These are phyloP conservation scores for Conchocele bisecta DNA, from an alignment of 2,888 invertebrate species.

Conservation along the genomic window DNA sequence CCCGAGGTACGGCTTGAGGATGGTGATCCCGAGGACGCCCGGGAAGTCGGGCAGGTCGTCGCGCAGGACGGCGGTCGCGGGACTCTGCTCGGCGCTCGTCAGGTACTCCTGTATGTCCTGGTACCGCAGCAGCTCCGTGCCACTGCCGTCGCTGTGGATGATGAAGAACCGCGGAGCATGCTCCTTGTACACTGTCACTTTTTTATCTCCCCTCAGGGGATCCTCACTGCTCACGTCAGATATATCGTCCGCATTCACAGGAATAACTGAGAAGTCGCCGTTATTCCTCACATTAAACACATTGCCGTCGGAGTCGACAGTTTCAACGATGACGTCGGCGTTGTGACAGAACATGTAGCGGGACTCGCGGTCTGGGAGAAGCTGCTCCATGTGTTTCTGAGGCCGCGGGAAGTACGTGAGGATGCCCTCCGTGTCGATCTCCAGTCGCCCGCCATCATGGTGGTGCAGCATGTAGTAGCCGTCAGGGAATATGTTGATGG, in stretches of 20 bases:
- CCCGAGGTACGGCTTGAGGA: constrained; percentile 76
- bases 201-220: constrained; percentile 55
- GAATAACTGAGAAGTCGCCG: constrained; percentile 76
- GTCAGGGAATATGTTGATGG: constrained; percentile 78
- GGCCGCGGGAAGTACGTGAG: constrained; percentile 73
- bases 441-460: constrained; percentile 75
- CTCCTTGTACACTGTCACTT: constrained; percentile 70
- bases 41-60: constrained; percentile 81
- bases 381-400: constrained; percentile 69
- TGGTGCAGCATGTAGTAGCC: constrained; percentile 80
- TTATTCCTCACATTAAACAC: constrained; percentile 78
- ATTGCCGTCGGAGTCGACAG: constrained; percentile 79
- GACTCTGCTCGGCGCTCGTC: constrained; percentile 77
- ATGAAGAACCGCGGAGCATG: constrained; percentile 82
- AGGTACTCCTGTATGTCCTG: constrained; percentile 81
- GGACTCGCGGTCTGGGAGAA: constrained; percentile 69
- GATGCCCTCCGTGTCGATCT: constrained; percentile 73
- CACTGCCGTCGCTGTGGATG: constrained; percentile 80
- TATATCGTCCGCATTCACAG: constrained; percentile 64
- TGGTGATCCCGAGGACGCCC: constrained; percentile 79
- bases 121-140: constrained; percentile 79
- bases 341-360: constrained; percentile 79
- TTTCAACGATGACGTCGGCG: constrained; percentile 77
- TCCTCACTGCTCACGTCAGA: constrained; percentile 67
- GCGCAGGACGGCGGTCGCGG: constrained; percentile 78